These are phyloP conservation scores for Heliconius erato DNA, from an alignment of 2,888 invertebrate genomes.

Conservation along the genomic window DNA sequence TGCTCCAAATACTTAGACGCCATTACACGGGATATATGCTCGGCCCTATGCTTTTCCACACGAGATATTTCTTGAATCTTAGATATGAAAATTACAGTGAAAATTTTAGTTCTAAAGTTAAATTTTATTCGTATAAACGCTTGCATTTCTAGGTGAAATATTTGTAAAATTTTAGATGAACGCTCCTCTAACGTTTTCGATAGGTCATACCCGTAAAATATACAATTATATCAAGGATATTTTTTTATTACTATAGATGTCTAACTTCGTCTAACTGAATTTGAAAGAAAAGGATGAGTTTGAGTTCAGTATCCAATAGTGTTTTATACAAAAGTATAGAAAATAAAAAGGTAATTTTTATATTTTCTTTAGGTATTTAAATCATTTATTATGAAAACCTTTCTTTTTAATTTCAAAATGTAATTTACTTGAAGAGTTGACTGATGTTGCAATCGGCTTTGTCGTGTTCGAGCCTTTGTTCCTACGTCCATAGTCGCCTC, in stretches of 20 bases:
- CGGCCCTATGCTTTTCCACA: constrained; percentile 72
- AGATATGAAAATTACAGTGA: constrained; percentile 19
- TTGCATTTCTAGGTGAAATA: constrained; percentile 7
- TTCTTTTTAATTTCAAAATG: not conserved
- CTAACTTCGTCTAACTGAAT: not conserved
- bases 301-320: not conserved
- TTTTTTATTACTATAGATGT: too few relatives aligned
- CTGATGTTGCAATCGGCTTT: constrained; percentile 65
- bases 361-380: not conserved
- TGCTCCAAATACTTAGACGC: constrained; percentile 81
- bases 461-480: constrained; percentile 55
- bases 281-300: not conserved
- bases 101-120: constrained; percentile 16
- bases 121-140: constrained; percentile 13
- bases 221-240: not conserved
- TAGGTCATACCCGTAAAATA: not conserved
- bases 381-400: not conserved
- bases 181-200: not conserved
- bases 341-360: not conserved
- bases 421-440: constrained; percentile 65
- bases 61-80: constrained; percentile 77
- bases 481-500: constrained; percentile 57
- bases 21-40: constrained; percentile 78
- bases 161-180: constrained; percentile 6
- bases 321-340: not conserved